Evolutionary conservation across 2,113 vertebrate genomes (phyloP).

Genomic region (Neolamprologus toae): DNA sequence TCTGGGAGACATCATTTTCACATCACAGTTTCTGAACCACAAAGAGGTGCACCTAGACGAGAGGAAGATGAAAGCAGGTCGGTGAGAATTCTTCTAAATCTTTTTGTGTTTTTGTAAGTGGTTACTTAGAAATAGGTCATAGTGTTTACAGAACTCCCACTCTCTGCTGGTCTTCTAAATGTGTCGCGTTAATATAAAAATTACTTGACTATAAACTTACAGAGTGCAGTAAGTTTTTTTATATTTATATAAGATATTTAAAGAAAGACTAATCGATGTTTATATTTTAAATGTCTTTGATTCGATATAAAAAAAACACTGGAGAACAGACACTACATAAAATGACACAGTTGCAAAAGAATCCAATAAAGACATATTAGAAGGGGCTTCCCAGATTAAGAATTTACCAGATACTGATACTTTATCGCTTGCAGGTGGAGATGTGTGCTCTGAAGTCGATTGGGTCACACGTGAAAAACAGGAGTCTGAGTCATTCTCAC

Average conservation of each 20-base stretch:
- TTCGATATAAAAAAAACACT: neutral
- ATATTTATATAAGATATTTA: neutral
- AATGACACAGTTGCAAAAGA: neutral
- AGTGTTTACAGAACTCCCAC: neutral
- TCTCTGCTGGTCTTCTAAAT: neutral
- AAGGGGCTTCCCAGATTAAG: neutral
- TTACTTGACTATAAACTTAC: neutral
- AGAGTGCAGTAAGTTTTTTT: neutral
- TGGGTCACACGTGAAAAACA: neutral
- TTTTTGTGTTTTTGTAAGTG: neutral
- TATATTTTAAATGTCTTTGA: neutral
- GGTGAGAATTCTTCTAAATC: neutral
- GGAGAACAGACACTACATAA: neutral
- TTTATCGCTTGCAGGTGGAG: neutral
- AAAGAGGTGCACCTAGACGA: neutral
- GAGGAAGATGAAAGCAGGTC: neutral
- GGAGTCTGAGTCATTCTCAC: neutral
- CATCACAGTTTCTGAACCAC: neutral
- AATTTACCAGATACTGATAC: neutral
- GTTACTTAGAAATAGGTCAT: neutral
- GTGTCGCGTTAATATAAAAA: neutral
- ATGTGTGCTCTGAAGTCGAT: neutral
- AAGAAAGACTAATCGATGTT: neutral
- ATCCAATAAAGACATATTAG: neutral
- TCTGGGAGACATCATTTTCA: neutral